phyloP scores from a whole-genome alignment of 2,888 invertebrate genomes.

The Colostygia pectinataria region DNA sequence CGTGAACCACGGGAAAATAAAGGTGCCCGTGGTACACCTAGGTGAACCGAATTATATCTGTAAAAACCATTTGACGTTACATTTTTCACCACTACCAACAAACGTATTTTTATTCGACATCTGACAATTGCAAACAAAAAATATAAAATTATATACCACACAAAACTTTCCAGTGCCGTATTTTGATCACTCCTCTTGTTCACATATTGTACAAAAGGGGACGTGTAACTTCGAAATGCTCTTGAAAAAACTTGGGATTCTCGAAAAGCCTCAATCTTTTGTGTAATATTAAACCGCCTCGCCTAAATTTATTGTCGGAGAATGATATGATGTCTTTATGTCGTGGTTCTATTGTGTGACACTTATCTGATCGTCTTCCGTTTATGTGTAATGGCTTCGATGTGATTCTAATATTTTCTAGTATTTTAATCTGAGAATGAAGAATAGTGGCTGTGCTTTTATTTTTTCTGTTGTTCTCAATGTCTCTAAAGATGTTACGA shows the following conservation, averaged over 20 bases:
- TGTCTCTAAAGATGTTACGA: conserved; percentile 18
- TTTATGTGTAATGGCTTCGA: conserved; percentile 66
- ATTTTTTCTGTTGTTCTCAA: conserved; percentile 30
- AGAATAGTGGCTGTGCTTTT: conserved; percentile 29
- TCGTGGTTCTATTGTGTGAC: conserved; percentile 68
- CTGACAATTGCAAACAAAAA: conserved; percentile 42
- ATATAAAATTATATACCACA: conserved; percentile 52
- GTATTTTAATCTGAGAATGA: conserved; percentile 35
- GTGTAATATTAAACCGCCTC: conserved; percentile 75
- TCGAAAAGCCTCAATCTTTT: conserved; percentile 70
- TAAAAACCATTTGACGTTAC: not conserved
- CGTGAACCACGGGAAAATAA: no score
- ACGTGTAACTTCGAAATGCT: conserved; percentile 54
- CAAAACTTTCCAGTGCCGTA: conserved; percentile 46
- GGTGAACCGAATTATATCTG: no score
- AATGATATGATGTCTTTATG: conserved; percentile 82
- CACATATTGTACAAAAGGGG: conserved; percentile 66
- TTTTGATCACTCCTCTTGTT: conserved; percentile 80
- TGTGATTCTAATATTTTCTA: conserved; percentile 48
- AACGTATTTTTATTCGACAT: conserved; percentile 12
- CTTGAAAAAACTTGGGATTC: conserved; percentile 65
- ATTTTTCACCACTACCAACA: conserved; percentile 12
- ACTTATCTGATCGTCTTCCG: conserved; percentile 78
- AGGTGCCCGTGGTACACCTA: no score
- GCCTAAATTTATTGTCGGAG: conserved; percentile 76